Evolutionary conservation across 2,113 vertebrate species (phyloP), one percentile per base, ranked within the genome.

Genomic region (Alexandromys fortis): DNA sequence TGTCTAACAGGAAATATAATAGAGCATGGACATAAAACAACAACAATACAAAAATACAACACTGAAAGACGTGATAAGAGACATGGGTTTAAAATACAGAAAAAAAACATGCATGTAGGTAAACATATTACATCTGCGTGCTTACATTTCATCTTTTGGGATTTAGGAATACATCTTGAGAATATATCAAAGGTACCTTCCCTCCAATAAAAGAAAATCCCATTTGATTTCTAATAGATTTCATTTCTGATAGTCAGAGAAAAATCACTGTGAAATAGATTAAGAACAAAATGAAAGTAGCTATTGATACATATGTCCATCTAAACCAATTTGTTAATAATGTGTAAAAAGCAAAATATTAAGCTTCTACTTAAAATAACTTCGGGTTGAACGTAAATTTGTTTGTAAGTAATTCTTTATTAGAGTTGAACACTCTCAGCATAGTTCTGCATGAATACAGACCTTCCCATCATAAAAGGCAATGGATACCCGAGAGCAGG

Each of bases 401-500:
- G 76, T 81, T 94, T 72, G 68, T 79, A 90, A 96, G 63, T 65
- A 90, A 91, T 12, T 2, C 8, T 75, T 90, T 88, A 68, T 96
- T 81, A 78, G 42, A 4, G 85, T 79, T 94, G 73, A 91, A 28
- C 89, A 49, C 3, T 85, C 76, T 67, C 10, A 72, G 21, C 63
- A 33, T 17, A 73, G 87, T 58, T 92, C 12, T 90, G n/a, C 42
- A 28, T 94, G 81, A 45, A 68, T 35, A 77, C 45, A 58, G 35
- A 79, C 14, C 17, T 79, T 87, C 35, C 58, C 0, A 16, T 58
- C 42, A 55, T 35, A 89, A 67, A 92, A 89, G 28, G 87, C 42
- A 72, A 10, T 19, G 35, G 17, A 52, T 42, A 86, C 45, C 22
- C 2, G 7, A 42, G 24, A 35, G 63, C 5, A 58, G 38, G 55